A percentile compares a stretch with the other conserved stretches of the same genome.
phyloP scores from a whole-genome alignment of 2,797 vertebrate species.

The Poecile montanus region DNA sequence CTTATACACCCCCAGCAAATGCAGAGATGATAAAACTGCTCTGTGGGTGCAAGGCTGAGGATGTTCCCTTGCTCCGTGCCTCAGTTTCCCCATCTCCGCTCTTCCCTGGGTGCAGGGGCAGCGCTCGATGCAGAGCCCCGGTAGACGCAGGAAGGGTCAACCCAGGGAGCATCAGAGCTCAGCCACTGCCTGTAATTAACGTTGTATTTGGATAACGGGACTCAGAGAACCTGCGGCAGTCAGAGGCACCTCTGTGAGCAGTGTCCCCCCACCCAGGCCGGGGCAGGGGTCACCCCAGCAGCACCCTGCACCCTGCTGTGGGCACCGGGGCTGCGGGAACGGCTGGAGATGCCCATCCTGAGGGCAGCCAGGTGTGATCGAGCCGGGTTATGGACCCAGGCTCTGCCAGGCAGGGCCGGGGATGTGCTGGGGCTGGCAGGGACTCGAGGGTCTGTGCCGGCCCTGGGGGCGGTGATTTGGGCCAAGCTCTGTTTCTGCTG shows the following conservation, averaged over 20 bases:
- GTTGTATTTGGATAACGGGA: neutral
- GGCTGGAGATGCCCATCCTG: neutral
- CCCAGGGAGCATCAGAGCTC: neutral
- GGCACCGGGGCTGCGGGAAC: fast-evolving
- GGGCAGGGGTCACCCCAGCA: fast-evolving
- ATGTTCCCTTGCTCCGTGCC: neutral
- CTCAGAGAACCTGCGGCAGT: neutral
- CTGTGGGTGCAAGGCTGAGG: neutral
- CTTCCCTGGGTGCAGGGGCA: neutral
- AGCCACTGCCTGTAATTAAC: neutral
- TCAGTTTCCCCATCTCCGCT: neutral
- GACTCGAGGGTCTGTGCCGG: fast-evolving
- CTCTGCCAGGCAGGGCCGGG: fast-evolving
- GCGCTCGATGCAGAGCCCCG: fast-evolving
- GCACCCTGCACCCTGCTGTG: neutral
- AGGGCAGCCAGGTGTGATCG: neutral
- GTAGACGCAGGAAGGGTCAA: neutral
- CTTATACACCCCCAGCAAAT: fast-evolving
- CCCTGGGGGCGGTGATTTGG: fast-evolving
- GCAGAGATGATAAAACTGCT: neutral
- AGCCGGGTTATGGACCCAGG: neutral
- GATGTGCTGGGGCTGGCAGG: neutral
- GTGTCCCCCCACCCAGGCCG: fast-evolving
- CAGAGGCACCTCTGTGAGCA: neutral
- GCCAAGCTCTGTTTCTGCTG: neutral